Percentiles rank a stretch among this genome's conserved stretches.
Evolutionary conservation across 2,113 vertebrate genomes (phyloP).

Genomic region (Clupea harengus): DNA sequence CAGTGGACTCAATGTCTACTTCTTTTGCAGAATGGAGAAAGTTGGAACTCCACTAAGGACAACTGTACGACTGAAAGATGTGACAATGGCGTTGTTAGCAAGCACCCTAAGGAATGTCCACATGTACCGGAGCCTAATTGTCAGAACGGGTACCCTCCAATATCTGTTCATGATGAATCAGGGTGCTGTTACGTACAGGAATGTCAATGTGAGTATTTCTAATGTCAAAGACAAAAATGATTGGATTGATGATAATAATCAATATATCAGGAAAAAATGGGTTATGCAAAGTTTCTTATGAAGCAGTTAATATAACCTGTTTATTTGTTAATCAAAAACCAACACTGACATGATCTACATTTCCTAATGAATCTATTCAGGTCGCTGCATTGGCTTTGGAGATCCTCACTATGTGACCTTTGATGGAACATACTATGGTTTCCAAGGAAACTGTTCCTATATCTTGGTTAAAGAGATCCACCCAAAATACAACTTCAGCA

Average conservation of each 20-base stretch:
- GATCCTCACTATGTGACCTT: conserved; percentile 73
- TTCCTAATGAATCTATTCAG: conserved; percentile 50
- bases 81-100: conserved; percentile 56
- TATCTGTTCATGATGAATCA: conserved; percentile 65
- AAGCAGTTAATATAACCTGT: conserved; percentile 44
- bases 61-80: conserved; percentile 73
- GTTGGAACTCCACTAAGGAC: conserved; percentile 53
- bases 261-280: too few species aligned
- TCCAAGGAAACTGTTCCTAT: conserved; percentile 73
- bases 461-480: conserved; percentile 73
- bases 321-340: conserved; percentile 51
- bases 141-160: conserved; percentile 71
- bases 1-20: not conserved
- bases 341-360: not conserved
- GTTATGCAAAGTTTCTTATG: not conserved
- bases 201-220: conserved; percentile 81
- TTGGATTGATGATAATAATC: too few species aligned
- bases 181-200: conserved; percentile 78
- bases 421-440: conserved; percentile 75
- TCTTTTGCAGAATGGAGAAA: conserved; percentile 71
- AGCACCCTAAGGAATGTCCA: conserved; percentile 57
- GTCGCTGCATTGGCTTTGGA: conserved; percentile 76
- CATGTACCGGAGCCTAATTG: conserved; percentile 61
- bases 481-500: conserved; percentile 63
- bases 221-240: too few species aligned